Base-by-base conservation (phyloP, 2,113 vertebrate genomes). In the Forbesichthys agassizii region DNA sequence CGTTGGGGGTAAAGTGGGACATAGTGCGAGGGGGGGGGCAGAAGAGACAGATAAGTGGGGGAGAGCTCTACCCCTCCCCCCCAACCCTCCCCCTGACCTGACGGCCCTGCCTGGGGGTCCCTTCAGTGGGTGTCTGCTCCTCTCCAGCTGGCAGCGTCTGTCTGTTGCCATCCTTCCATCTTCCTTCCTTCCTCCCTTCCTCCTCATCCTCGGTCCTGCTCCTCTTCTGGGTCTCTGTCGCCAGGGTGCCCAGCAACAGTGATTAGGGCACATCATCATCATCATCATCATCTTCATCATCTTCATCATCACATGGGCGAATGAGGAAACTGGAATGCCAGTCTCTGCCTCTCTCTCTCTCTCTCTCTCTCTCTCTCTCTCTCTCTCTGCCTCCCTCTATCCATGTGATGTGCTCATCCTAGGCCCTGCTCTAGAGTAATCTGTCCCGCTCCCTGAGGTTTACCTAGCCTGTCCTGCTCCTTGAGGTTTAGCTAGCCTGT, bases 201-300 rank as follows among this genome's bases (percentile, higher is more conserved):
- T 16, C 63, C 54, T 48, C 66, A 61, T 84, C 83, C 77, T 86
- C 86, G 75, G 49, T 75, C 75, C 68, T 86, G 65, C 48, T 84
- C 82, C 82, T 80, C 73, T 89, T 90, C 83, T 86, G 86, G 82
- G 86, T 89, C 77, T 85, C 73, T 86, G 82, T 88, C 49, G 61
- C 84, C 87, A 78, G 80, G 90, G 86, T 84, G 85, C 88, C 90
- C 87, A 87, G 88, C 90, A 89, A 90, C 86, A 89, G 84, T 33
- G 65, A 59, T 13, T 42, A 84, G 73, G 84, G 81, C 42, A 78
- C 81, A 80, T 86, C 80, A 77, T 86, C 72, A 74, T 53, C 3
- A 74, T 20, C 20, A 1, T 20, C 20, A 20, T 20, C 20, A 20
- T n/a, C n/a, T n/a, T 20, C 20, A 80, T 16, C 80, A 48, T 46